These are phyloP conservation scores for Cyclophora albipunctata DNA, from an alignment of 2,888 invertebrate genomes.

Conservation along the genomic window DNA sequence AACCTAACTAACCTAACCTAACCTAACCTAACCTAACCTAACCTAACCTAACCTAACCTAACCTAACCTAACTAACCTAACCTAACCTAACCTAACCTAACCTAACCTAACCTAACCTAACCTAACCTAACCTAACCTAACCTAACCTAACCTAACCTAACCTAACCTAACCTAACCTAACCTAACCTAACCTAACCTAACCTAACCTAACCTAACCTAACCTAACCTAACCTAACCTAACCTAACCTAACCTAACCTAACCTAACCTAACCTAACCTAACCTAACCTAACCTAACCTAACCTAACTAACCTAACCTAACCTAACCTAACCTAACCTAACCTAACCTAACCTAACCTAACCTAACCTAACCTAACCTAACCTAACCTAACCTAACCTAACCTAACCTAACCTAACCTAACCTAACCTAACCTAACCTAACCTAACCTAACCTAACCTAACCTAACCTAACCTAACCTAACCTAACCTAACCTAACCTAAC, in stretches of 20 bases:
- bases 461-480: constrained; percentile 9
- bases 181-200: constrained; percentile 8
- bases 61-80: constrained; percentile 9
- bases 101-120: constrained; percentile 14
- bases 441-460: constrained; percentile 9
- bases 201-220: constrained; percentile 12
- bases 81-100: constrained; percentile 19
- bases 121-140: constrained; percentile 10
- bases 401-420: constrained; percentile 12
- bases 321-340: constrained; percentile 12
- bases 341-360: constrained; percentile 12
- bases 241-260: constrained; percentile 10
- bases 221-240: constrained; percentile 10
- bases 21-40: constrained; percentile 11
- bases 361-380: constrained; percentile 12
- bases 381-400: constrained; percentile 11
- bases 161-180: constrained; percentile 4
- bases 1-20: constrained; percentile 8
- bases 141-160: constrained; percentile 8
- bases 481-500: constrained; percentile 5
- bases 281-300: constrained; percentile 10
- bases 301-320: constrained; percentile 9
- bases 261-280: constrained; percentile 12
- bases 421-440: constrained; percentile 12
- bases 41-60: constrained; percentile 10